Evolutionary conservation across 1,140 invertebrate species (phyloP).

Genomic region (Helicoverpa armigera): DNA sequence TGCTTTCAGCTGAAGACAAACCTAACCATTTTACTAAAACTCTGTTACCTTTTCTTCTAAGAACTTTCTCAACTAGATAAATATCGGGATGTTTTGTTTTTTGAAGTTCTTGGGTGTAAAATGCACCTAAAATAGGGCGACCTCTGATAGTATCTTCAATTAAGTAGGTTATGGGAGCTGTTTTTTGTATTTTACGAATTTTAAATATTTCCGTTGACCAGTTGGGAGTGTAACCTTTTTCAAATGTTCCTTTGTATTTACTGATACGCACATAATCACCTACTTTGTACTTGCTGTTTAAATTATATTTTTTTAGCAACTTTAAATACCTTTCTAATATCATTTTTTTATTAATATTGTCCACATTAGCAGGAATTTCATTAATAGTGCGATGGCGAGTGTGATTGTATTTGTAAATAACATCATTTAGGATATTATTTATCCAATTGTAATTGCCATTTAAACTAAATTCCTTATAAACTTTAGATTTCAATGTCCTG

Average conservation of each 20-base stretch:
- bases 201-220: constrained; percentile 79
- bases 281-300: constrained; percentile 68
- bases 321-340: background rate
- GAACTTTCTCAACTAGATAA: constrained; percentile 29
- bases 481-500: constrained; percentile 80
- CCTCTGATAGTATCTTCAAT: constrained; percentile 4
- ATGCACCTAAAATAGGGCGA: constrained; percentile 48
- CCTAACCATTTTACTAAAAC: too few relatives aligned
- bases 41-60: too few relatives aligned
- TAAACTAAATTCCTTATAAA: constrained; percentile 81
- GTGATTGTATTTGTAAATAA: constrained; percentile 80
- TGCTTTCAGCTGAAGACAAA: too few relatives aligned
- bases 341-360: constrained; percentile 16
- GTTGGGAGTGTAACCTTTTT: constrained; percentile 74
- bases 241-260: constrained; percentile 55
- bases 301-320: background rate
- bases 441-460: constrained; percentile 77
- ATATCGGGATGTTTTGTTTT: constrained; percentile 65
- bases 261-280: constrained; percentile 62
- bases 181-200: constrained; percentile 64
- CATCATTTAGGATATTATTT: constrained; percentile 64
- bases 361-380: constrained; percentile 14
- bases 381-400: constrained; percentile 65
- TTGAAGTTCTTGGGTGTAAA: constrained; percentile 71
- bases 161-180: constrained; percentile 54